Evolutionary conservation across 2,797 vertebrate species (phyloP).

Genomic region (Avahi laniger): DNA sequence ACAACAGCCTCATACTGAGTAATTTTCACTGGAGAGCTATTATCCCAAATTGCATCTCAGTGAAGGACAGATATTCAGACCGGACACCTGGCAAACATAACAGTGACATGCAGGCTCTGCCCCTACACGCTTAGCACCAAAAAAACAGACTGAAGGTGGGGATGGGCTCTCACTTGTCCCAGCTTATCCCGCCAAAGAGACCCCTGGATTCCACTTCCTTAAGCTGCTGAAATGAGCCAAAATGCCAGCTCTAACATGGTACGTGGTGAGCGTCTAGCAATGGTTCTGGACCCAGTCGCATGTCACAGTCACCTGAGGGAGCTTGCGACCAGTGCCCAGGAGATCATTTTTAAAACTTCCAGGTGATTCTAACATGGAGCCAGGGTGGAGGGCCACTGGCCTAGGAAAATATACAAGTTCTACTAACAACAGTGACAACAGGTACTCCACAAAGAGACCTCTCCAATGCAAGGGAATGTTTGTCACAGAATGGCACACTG

Average conservation of each 20-base stretch:
- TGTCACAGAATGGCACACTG: not conserved
- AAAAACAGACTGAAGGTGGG: not conserved
- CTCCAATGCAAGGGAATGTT: not conserved
- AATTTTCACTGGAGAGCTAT: slow-evolving; percentile 68
- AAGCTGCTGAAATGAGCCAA: not conserved
- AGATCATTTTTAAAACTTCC: not conserved
- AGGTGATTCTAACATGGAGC: not conserved
- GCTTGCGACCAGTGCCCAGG: not conserved
- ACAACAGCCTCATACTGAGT: slow-evolving; percentile 61
- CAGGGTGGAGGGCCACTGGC: not conserved
- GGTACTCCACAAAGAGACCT: not conserved
- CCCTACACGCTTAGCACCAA: not conserved
- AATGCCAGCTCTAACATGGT: not conserved
- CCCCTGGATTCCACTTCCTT: not conserved
- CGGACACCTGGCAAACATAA: slow-evolving; percentile 42
- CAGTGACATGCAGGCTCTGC: not conserved
- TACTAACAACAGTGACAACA: not conserved
- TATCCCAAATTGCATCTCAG: slow-evolving; percentile 60
- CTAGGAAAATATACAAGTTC: not conserved
- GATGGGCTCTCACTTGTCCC: not conserved
- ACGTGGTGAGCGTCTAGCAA: not conserved
- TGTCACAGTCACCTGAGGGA: not conserved
- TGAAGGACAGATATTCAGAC: slow-evolving; percentile 37
- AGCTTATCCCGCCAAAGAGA: not conserved
- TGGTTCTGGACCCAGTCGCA: not conserved